These are phyloP conservation scores for Nyctibius grandis DNA, from an alignment of 2,797 vertebrate genomes.

Conservation along the genomic window DNA sequence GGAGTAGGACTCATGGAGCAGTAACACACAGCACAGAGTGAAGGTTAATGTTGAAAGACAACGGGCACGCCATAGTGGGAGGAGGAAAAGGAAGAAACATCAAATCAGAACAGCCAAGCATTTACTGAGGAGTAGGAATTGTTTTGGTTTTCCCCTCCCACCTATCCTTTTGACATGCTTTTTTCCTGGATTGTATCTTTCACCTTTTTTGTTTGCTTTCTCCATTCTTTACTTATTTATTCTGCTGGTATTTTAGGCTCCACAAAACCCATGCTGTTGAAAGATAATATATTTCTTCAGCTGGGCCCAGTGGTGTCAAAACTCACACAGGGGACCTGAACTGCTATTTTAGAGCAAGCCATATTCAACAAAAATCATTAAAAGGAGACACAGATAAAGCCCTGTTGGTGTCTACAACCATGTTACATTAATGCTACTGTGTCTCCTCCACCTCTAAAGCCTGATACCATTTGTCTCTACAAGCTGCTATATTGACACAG, in stretches of 20 bases:
- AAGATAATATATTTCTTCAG: background rate
- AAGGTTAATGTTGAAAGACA: background rate
- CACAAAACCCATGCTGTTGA: background rate
- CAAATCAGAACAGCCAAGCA: background rate
- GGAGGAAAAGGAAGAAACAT: background rate
- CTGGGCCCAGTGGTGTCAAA: background rate
- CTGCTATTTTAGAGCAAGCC: background rate
- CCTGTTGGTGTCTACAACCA: background rate
- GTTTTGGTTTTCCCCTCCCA: background rate
- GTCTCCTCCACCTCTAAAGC: background rate
- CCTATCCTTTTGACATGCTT: background rate
- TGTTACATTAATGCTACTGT: background rate
- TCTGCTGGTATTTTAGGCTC: background rate
- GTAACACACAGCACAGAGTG: background rate
- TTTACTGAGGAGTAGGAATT: background rate
- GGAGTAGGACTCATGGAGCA: background rate
- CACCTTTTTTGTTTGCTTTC: background rate
- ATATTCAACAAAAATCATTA: slow-evolving; percentile 6
- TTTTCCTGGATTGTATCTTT: background rate
- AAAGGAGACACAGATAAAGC: background rate
- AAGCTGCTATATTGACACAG: background rate
- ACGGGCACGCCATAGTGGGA: background rate
- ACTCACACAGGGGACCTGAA: background rate
- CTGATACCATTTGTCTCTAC: background rate
- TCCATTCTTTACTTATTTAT: background rate